Evolutionary conservation across 2,797 vertebrate genomes (phyloP).

Genomic region (Clarias pachynema): DNA sequence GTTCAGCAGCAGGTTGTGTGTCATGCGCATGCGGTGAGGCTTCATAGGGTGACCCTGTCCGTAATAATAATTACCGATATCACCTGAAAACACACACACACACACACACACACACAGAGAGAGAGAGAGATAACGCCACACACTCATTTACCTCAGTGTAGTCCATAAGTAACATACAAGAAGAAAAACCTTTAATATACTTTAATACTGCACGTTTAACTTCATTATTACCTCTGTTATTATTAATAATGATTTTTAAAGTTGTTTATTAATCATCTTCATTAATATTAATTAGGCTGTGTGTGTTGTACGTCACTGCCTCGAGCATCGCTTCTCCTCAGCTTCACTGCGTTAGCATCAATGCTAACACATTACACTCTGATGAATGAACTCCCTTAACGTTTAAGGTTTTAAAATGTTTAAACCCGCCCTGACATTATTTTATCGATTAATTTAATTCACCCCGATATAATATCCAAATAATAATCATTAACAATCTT

Average conservation of each 20-base stretch:
- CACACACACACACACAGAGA: neutral
- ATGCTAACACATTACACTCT: neutral
- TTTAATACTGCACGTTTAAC: neutral
- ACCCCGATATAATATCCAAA: neutral
- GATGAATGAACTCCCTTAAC: neutral
- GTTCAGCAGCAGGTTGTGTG: constrained; percentile 94
- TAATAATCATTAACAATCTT: neutral
- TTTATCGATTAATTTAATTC: neutral
- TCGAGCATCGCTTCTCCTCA: too few species aligned
- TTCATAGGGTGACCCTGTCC: constrained; percentile 97
- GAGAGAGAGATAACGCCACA: too few species aligned
- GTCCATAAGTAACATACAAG: neutral
- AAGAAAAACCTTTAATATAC: neutral
- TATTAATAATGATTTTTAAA: neutral
- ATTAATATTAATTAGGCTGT: too few species aligned
- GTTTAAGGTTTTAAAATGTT: neutral
- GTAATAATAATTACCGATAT: constrained; percentile 96
- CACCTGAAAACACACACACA: constrained; percentile 72
- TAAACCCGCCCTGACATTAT: neutral
- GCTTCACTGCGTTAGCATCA: neutral
- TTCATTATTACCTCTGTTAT: neutral
- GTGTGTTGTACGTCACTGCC: too few species aligned
- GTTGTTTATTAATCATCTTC: too few species aligned
- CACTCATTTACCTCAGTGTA: neutral
- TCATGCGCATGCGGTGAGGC: constrained; percentile 95